Base-by-base conservation (phyloP, 1,140 invertebrate genomes). In the Drosophila teissieri region DNA sequence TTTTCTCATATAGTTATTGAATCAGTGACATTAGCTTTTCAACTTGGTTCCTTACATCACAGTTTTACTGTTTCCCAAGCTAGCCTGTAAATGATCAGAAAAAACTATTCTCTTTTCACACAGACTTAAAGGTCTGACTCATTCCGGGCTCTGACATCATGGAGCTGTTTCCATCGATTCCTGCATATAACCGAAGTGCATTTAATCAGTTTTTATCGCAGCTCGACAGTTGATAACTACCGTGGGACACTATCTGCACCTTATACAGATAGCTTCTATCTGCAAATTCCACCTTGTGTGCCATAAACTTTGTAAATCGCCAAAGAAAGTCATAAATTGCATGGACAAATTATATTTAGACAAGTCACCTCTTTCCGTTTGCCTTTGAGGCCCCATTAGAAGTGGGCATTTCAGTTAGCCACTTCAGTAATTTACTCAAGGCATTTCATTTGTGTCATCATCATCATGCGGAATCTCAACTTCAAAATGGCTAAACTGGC, bases 261-360 rank as follows among this genome's bases (percentile, higher is more conserved):
- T 27, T 44, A 39, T 4, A n/a, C n/a, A 81, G 73, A 77, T 80
- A 80, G 40, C 55, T 45, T 44, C 57, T 73, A 60, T 74, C 40
- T 64, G 19, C 14, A 53, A 53, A 58, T 54, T 63, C 48, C 64
- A 65, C 31, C 48, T 12, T 49, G 51, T 67, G 54, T 40, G 61
- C 6, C 34, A 53, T 48, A 70, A 69, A 69, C 24, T 52, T 15
- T 17, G n/a, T 63, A 42, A 69, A 55, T 45, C 27, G 27, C 24
- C 14, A 79, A 86, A 65, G 76, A 70, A 82, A 77, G 65, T 60
- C 79, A 69, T 88, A 82, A 83, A 88, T 86, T 79, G 74, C 64
- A 51, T 19, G 36, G 36, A 61, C 46, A 61, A 62, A 57, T 44
- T 58, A 57, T 56, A 31, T 54, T 60, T 10, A 48, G 61, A 22